Base-by-base conservation (phyloP, 2,797 vertebrate genomes). In the Chaetophractus vellerosus region DNA sequence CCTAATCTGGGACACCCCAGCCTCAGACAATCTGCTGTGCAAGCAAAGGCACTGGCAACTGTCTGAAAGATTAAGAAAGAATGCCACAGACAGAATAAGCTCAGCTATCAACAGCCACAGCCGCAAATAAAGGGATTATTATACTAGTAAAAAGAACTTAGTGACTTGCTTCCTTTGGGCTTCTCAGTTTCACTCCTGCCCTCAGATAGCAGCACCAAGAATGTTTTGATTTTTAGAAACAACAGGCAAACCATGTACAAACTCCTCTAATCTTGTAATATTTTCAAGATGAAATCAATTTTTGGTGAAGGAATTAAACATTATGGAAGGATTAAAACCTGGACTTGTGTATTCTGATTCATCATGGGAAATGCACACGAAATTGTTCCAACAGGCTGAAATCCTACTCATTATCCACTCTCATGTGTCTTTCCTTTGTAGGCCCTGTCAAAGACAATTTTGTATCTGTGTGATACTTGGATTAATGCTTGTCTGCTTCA, bases 81-180 rank as follows among this genome's bases (percentile, higher is more conserved):
- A 63, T 28, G 61, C 18, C 16, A 9, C 55, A 52, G 69, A 45
- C 50, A 84, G 79, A 24, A 50, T 24, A 45, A 45, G 2, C 59
- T 88, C n/a, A 57, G 84, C 61, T 36, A 5, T 10, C 36, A 48
- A 5, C 2, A 87, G 26, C 55, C 63, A 45, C 9, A 10, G 7
- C 26, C 38, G 38, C 64, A 50, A 64, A 86, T 50, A 93, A 96
- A 95, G 84, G 72, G 16, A 79, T 55, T 10, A 75, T 69, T 96
- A 76, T 93, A 36, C 4, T 7, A 12, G 0, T 38, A 81, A 24
- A 61, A 93, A 92, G 48, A 19, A 24, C 26, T 6, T 31, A 24
- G 50, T 45, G 45, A 45, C 31, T 33, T 89, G 45, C 7, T 16
- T 66, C 45, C 41, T 55, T 24, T 21, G 48, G 38, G 38, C 33